These are phyloP conservation scores for Nemotelus nigrinus DNA, from an alignment of 2,888 invertebrate species.

Conservation along the genomic window DNA sequence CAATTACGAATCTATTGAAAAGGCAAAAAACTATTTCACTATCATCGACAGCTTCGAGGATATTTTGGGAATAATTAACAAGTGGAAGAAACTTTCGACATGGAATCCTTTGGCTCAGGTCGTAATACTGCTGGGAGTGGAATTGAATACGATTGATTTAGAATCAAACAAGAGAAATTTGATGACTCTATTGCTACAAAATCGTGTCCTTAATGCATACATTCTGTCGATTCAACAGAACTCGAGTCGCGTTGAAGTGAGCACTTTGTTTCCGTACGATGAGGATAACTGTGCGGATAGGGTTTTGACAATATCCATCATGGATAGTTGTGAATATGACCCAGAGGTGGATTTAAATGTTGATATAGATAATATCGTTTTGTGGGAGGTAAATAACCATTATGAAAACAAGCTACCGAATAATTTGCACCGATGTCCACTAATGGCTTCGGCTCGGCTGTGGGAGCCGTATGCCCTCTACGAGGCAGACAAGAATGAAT, in stretches of 20 bases:
- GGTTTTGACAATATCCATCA: conserved; percentile 41
- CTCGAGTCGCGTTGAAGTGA: conserved; percentile 56
- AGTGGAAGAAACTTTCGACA: conserved; percentile 58
- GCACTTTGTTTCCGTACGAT: conserved; percentile 62
- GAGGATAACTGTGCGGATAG: conserved; percentile 61
- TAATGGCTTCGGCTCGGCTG: conserved; percentile 59
- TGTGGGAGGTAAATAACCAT: conserved; percentile 14
- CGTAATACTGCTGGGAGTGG: conserved; percentile 58
- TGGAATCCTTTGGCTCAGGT: conserved; percentile 64
- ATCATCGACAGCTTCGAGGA: conserved; percentile 59
- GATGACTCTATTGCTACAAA: conserved; percentile 58
- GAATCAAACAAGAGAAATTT: conserved; percentile 60
- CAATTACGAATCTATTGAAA: conserved; percentile 52
- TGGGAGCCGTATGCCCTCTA: conserved; percentile 62
- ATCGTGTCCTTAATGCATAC: conserved; percentile 61
- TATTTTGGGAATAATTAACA: conserved; percentile 57
- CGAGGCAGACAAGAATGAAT: conserved; percentile 39
- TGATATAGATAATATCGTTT: conserved; percentile 25
- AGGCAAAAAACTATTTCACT: conserved; percentile 62
- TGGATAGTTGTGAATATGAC: conserved; percentile 58
- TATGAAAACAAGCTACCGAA: conserved; percentile 59
- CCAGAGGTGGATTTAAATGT: conserved; percentile 11
- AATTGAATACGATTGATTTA: conserved; percentile 50
- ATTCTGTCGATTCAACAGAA: conserved; percentile 59
- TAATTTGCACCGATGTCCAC: conserved; percentile 60